Conservation (phyloP, 2,888 invertebrate species). For the Andrena camellia region DNA sequence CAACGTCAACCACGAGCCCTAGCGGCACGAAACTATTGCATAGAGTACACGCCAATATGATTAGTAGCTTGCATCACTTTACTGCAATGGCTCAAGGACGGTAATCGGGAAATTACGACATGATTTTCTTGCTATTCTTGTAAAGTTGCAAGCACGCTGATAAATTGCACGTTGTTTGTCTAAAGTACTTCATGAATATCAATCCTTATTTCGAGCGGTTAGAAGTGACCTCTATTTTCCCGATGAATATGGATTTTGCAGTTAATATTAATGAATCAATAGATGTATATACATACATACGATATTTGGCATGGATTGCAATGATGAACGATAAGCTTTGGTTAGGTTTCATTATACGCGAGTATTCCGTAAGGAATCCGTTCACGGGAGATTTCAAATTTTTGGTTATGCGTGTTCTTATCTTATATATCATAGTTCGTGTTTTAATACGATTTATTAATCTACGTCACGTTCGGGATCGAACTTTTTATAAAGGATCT, state of each 20-base stretch:
- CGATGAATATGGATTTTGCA: neutral
- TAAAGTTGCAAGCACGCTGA: neutral
- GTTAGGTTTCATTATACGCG: too few species aligned
- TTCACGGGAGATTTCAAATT: neutral
- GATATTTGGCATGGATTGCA: neutral
- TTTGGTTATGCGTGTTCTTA: neutral
- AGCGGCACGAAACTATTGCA: constrained; percentile 53
- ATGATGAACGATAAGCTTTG: neutral
- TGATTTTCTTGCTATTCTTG: neutral
- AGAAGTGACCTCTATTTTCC: too few species aligned
- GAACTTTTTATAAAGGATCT: neutral
- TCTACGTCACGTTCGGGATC: neutral
- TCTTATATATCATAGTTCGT: constrained; percentile 29
- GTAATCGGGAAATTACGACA: neutral
- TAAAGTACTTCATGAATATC: neutral
- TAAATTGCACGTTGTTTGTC: neutral
- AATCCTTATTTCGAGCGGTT: neutral
- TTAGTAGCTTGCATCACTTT: constrained; percentile 30
- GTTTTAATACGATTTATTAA: constrained; percentile 9
- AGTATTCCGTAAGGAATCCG: neutral
- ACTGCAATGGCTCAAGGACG: neutral
- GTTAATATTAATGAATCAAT: neutral
- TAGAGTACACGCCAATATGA: constrained; percentile 39
- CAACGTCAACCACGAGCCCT: constrained; percentile 60
- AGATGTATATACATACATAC: neutral